phyloP scores from a whole-genome alignment of 1,140 invertebrate genomes.

The Drosophila triauraria region DNA sequence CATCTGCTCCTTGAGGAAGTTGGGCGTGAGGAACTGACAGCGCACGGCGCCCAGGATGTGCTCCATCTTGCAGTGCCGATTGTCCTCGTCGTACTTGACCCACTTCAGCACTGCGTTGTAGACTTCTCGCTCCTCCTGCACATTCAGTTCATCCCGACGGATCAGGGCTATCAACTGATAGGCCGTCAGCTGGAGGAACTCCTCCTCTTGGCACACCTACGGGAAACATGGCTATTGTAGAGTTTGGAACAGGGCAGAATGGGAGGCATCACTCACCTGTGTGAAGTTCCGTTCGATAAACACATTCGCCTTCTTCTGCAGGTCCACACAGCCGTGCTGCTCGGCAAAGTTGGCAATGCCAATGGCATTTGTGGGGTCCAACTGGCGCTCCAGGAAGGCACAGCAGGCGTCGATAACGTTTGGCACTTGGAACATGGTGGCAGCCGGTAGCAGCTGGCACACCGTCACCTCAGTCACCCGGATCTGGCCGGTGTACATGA shows the following conservation, averaged over 20 bases:
- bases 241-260: fast-evolving
- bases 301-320: slow-evolving; percentile 94
- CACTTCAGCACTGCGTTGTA: slow-evolving; percentile 96
- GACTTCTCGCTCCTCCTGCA: slow-evolving; percentile 95
- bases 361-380: slow-evolving; percentile 97
- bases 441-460: slow-evolving; percentile 94
- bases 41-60: slow-evolving; percentile 94
- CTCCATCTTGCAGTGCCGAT: slow-evolving; percentile 93
- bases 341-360: slow-evolving; percentile 96
- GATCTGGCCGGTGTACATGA: slow-evolving; percentile 96
- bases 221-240: neutral
- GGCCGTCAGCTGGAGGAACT: slow-evolving; percentile 93
- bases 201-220: slow-evolving; percentile 94
- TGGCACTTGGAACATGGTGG: slow-evolving; percentile 96
- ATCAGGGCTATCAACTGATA: slow-evolving; percentile 93
- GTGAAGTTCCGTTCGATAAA: slow-evolving; percentile 96
- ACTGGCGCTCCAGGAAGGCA: slow-evolving; percentile 94
- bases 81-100: slow-evolving; percentile 95
- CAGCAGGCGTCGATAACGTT: slow-evolving; percentile 97
- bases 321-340: slow-evolving; percentile 93
- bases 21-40: slow-evolving; percentile 96
- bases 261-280: slow-evolving; percentile 86
- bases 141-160: slow-evolving; percentile 94
- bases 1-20: slow-evolving; percentile 95
- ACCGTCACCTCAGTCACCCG: slow-evolving; percentile 95